Base-by-base conservation (phyloP, 2,797 vertebrate species). In the Sebastes vulpes region DNA sequence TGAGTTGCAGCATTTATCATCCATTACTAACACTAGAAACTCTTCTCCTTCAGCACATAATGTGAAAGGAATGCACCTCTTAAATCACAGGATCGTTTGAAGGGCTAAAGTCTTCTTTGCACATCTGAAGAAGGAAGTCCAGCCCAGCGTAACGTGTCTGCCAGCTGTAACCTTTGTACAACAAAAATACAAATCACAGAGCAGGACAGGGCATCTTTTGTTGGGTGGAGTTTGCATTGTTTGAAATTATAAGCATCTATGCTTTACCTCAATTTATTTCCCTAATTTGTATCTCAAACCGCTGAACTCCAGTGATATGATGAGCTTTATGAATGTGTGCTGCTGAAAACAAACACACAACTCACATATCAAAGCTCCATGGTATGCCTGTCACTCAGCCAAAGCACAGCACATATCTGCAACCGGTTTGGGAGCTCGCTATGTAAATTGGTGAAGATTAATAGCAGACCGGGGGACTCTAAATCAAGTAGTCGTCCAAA, bases 381-480 rank as follows among this genome's bases (percentile, higher is more conserved):
- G 75, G 79, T 86, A 80, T 25, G 46, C 42, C 65, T 69, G 74
- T 69, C 59, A 77, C 58, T 77, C 75, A 61, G 89, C 90, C 89
- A 92, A 86, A 61, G 63, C 69, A 52, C 66, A 78, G 72, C 57
- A 14, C 73, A 65, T 87, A 89, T 89, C 78, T 90, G 79, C 83
- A 89, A 91, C 88, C 77, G 75, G 75, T 90, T 90, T 88, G 87
- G 42, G 83, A 87, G 83, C 89, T 89, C 48, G 61, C 84, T 76
- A 72, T 87, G 88, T 87, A 93, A 95, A 94, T 93, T 92, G 89
- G 77, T 65, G 71, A 89, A 92, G 93, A 96, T 92, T 90, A 87
- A 95, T 88, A 77, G 81, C 85, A 84, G 90, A 77, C 81, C 25
- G 9, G 89, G 90, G 90, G 90, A 89, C 87, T 90, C 72, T 96